A percentile compares a stretch with the other conserved stretches of the same genome.
These are phyloP conservation scores for Phenganax marumi DNA, from an alignment of 92 coral and sea anemone genomes.

Conservation along the genomic window DNA sequence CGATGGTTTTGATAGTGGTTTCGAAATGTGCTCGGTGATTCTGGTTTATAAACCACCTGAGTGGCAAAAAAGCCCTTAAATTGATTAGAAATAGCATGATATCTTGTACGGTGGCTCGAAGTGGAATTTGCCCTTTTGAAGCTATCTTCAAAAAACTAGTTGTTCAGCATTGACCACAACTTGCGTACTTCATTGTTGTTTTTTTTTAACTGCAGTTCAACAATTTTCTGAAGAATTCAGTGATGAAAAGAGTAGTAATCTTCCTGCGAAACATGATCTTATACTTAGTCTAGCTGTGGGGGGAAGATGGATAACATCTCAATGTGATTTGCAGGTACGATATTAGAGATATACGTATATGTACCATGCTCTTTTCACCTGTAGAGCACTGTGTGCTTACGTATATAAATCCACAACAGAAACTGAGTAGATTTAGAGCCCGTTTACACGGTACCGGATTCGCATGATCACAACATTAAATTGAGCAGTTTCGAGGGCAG, in stretches of 20 bases:
- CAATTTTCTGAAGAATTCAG: constrained; percentile 29
- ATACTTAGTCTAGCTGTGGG: constrained; percentile 84
- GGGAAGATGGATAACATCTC: constrained; percentile 92
- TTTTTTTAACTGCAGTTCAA: constrained; percentile 18
- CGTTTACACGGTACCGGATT: too few relatives aligned
- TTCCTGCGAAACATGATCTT: constrained; percentile 83
- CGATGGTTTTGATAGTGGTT: not conserved
- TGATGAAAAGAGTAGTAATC: not conserved
- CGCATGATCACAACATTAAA: too few relatives aligned
- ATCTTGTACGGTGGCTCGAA: not conserved
- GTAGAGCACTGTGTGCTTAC: too few relatives aligned
- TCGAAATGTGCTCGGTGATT: not conserved
- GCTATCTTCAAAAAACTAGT: not conserved
- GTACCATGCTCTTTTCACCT: not conserved
- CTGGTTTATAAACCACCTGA: not conserved
- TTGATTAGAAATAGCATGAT: not conserved
- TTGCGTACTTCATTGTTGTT: not conserved
- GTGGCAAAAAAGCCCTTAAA: too few relatives aligned
- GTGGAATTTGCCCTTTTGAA: not conserved
- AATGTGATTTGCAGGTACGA: constrained; percentile 74
- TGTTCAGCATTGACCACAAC: not conserved
- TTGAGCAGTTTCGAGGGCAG: too few relatives aligned
- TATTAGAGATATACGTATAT: not conserved
- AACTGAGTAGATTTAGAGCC: not conserved
- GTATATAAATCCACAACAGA: too few relatives aligned